Evolutionary conservation across 2,888 invertebrate genomes (phyloP).

Genomic region (Drosophila mercatorum): DNA sequence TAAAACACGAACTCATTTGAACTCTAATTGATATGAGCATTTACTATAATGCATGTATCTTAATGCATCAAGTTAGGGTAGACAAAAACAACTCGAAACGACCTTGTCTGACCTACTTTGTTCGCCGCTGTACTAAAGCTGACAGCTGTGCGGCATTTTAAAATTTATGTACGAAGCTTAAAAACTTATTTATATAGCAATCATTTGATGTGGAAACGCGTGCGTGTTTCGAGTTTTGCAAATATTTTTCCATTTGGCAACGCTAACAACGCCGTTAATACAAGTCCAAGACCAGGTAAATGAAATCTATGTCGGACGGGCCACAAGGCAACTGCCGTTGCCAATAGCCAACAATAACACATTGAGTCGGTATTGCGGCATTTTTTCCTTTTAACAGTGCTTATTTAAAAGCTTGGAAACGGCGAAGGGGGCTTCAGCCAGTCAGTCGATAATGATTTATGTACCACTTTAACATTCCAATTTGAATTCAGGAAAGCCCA

Average conservation of each 20-base stretch:
- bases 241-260: constrained; percentile 41
- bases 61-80: constrained; percentile 27
- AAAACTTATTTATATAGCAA: constrained; percentile 44
- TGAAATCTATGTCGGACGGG: constrained; percentile 11
- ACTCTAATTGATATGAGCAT: not conserved
- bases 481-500: not conserved
- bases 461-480: constrained; percentile 39
- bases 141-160: constrained; percentile 75
- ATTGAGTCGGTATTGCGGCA: constrained; percentile 34
- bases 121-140: constrained; percentile 70
- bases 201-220: constrained; percentile 47
- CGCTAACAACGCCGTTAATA: constrained; percentile 32
- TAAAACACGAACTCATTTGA: not conserved
- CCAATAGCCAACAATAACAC: constrained; percentile 32
- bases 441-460: constrained; percentile 49
- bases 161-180: constrained; percentile 63
- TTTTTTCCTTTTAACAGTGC: constrained; percentile 30
- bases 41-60: not conserved
- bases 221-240: constrained; percentile 62
- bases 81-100: constrained; percentile 69
- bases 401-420: constrained; percentile 18
- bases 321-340: constrained; percentile 36
- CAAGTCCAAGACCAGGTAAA: constrained; percentile 48
- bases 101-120: constrained; percentile 83
- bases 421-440: not conserved